Base-by-base conservation (phyloP, 2,888 invertebrate genomes). In the Sisyra nigra region DNA sequence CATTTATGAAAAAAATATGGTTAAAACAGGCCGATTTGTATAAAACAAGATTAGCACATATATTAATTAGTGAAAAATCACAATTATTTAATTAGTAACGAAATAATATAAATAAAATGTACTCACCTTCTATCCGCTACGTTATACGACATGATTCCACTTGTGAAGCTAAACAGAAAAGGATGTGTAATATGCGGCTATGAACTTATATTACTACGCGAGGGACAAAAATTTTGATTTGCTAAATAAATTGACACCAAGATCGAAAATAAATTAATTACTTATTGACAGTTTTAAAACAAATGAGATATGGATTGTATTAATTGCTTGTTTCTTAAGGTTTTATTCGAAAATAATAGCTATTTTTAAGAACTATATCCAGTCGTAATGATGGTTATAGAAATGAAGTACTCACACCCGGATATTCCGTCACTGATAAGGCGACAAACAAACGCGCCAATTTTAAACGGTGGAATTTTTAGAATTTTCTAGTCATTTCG, bases 41-140 rank as follows among this genome's bases (percentile, higher is more conserved):
- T 24, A 5, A 7, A 3, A 24, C 24, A 24, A 24, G 24, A 3
- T 5, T 33, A 6, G 33, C n/a, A 33, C 33, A 3, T 6, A 9
- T 9, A 33, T 6, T 6, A 33, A 33, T 33, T 13, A 3, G 14
- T 33, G 33, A 33, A 33, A 13, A 33, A 33, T 33, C 4, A 3
- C 11, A 14, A 6, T 24, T 24, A 5, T 5, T 35, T 24, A 24
- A 24, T 24, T 24, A 24, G 24, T 24, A 24, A 24, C 24, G 7
- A 24, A 24, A 24, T 13, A 31, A 53, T 48, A 59, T 57, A 56
- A 58, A 61, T 65, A 67, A 58, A 57, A 55, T 52, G 54, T 61
- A 74, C 78, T 80, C 78, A 81, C 83, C 80, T 79, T 74, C 79
- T 74, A 69, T 83, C 82, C 66, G 74, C 68, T 65, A 76, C 24